These are phyloP conservation scores for Pentalonia nigronervosa DNA, from an alignment of 1,140 invertebrate species.

Conservation along the genomic window DNA sequence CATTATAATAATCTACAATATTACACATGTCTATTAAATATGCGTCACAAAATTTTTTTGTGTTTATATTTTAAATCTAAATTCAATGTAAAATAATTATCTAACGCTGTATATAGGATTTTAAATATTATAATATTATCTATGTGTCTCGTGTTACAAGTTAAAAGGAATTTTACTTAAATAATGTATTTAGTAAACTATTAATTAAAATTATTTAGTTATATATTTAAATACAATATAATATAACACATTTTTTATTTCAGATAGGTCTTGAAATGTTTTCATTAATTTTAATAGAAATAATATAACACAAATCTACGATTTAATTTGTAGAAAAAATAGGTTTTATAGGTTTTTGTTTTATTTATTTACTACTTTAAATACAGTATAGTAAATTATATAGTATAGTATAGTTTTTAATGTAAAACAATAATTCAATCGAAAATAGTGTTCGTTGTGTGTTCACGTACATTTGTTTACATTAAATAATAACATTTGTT, in stretches of 20 bases:
- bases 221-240: too few relatives aligned
- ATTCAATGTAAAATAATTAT: background rate
- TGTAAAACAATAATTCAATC: background rate
- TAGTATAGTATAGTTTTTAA: background rate
- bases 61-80: background rate
- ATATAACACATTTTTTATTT: background rate
- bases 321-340: background rate
- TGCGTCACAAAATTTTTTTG: background rate
- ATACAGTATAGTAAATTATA: background rate
- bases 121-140: background rate
- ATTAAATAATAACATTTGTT: background rate
- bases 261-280: background rate
- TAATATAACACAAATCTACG: background rate
- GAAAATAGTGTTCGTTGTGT: background rate
- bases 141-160: background rate
- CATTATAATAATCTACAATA: background rate
- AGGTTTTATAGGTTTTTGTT: background rate
- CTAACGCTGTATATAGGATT: background rate
- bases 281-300: background rate
- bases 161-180: too few relatives aligned
- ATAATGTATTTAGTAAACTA: too few relatives aligned
- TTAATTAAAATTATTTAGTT: too few relatives aligned
- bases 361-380: background rate
- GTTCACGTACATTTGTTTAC: background rate
- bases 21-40: background rate